phyloP scores from a whole-genome alignment of 2,797 vertebrate genomes.

The Eulemur mongoz region DNA sequence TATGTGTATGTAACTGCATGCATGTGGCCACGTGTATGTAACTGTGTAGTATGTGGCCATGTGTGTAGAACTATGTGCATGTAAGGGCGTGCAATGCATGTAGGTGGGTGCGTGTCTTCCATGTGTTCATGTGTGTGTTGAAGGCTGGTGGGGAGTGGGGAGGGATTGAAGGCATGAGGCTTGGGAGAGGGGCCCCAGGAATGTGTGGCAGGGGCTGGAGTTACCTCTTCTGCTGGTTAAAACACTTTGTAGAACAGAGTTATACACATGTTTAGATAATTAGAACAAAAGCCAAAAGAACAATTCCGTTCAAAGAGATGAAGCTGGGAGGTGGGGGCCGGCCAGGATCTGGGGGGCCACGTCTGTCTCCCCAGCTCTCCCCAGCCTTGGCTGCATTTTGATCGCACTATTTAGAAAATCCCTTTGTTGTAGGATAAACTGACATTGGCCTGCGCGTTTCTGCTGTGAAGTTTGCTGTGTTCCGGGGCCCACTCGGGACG shows the following conservation, averaged over 20 bases:
- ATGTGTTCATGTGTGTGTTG: background rate
- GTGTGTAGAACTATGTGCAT: too few species aligned
- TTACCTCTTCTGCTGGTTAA: constrained; percentile 53
- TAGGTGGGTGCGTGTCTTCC: background rate
- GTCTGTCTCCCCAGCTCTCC: constrained; percentile 23
- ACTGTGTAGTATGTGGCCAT: fast-evolving
- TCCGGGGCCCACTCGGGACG: constrained; percentile 76
- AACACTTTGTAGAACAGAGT: constrained; percentile 38
- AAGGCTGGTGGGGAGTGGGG: constrained; percentile 39
- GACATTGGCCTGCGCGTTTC: constrained; percentile 71
- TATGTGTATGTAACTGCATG: background rate
- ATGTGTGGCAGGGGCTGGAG: background rate
- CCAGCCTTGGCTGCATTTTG: constrained; percentile 52
- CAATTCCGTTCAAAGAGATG: constrained; percentile 56
- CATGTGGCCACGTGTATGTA: background rate
- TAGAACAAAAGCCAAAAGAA: constrained; percentile 75
- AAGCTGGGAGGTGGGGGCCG: constrained; percentile 21
- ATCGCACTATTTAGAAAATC: constrained; percentile 66
- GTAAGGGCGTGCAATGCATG: fast-evolving
- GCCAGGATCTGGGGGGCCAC: constrained; percentile 12
- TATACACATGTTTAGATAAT: constrained; percentile 73
- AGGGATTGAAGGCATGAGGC: background rate
- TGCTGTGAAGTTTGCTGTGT: constrained; percentile 76
- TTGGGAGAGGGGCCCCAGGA: background rate
- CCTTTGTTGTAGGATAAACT: constrained; percentile 75